phyloP scores from a whole-genome alignment of 2,113 vertebrate genomes.

The Pseudopodoces humilis region DNA sequence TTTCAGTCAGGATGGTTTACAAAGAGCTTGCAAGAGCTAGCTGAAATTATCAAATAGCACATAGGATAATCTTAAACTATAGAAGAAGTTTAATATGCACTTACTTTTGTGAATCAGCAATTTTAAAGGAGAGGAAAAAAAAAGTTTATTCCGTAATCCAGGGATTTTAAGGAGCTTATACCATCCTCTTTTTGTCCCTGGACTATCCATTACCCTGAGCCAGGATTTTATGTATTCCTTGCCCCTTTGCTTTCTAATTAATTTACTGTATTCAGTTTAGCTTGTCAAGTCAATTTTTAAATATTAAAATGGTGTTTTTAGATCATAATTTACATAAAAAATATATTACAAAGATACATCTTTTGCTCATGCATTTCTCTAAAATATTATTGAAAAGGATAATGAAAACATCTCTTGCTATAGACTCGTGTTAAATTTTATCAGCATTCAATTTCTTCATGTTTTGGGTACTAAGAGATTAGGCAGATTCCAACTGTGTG shows the following conservation, averaged over 20 bases:
- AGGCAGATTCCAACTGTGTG: not conserved
- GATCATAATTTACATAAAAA: not conserved
- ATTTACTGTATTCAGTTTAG: conserved; percentile 8
- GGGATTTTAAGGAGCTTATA: conserved; percentile 53
- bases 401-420: not conserved
- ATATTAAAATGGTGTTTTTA: not conserved
- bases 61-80: not conserved
- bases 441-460: not conserved
- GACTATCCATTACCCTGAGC: conserved; percentile 9
- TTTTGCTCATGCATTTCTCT: not conserved
- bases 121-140: not conserved
- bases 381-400: not conserved
- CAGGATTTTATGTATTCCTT: conserved; percentile 32
- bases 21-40: conserved; percentile 11
- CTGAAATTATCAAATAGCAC: conserved; percentile 1
- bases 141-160: not conserved
- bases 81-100: not conserved
- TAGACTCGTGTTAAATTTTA: not conserved
- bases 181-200: not conserved
- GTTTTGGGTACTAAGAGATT: not conserved
- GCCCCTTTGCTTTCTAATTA: conserved; percentile 40
- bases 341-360: not conserved
- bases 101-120: conserved; percentile 29
- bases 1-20: conserved; percentile 47
- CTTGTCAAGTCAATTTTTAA: not conserved